Percentiles rank a stretch among this genome's conserved stretches.
Evolutionary conservation across 2,113 vertebrate species (phyloP).

Genomic region (Ploceus nigricollis): DNA sequence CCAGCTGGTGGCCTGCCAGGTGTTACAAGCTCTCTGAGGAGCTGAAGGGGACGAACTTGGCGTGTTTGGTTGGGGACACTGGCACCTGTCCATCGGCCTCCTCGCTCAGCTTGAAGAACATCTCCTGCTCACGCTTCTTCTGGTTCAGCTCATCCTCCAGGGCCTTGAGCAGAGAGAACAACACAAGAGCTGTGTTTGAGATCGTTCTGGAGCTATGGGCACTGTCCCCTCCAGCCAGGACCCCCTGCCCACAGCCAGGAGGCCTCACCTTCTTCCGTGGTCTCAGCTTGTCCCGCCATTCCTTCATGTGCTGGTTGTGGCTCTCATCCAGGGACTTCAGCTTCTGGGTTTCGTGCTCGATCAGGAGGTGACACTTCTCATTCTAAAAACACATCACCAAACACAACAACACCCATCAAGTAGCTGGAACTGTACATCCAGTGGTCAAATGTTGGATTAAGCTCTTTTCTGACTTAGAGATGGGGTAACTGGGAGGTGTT

Average conservation of each 20-base stretch:
- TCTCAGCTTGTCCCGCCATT: conserved; percentile 89
- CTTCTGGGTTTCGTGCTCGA: conserved; percentile 92
- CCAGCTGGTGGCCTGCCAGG: background rate
- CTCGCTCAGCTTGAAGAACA: conserved; percentile 86
- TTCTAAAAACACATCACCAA: conserved; percentile 75
- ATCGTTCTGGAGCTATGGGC: background rate
- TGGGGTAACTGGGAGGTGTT: background rate
- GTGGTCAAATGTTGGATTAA: background rate
- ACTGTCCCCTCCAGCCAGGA: background rate
- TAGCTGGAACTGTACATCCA: background rate
- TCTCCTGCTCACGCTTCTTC: conserved; percentile 89
- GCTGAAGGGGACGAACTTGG: conserved; percentile 87
- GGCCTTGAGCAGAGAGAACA: conserved; percentile 67
- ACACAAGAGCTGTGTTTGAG: background rate
- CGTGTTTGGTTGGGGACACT: conserved; percentile 78
- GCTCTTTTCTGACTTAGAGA: background rate
- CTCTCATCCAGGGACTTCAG: conserved; percentile 89
- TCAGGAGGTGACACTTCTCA: conserved; percentile 93
- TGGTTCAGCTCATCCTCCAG: conserved; percentile 89
- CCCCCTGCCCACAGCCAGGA: background rate
- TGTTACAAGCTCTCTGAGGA: conserved; percentile 68
- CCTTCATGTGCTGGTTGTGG: conserved; percentile 87
- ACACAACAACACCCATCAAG: background rate
- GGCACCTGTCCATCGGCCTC: conserved; percentile 67
- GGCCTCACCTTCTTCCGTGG: conserved; percentile 86